phyloP scores from a whole-genome alignment of 2,113 vertebrate genomes.

The Thryonomys swinderianus region DNA sequence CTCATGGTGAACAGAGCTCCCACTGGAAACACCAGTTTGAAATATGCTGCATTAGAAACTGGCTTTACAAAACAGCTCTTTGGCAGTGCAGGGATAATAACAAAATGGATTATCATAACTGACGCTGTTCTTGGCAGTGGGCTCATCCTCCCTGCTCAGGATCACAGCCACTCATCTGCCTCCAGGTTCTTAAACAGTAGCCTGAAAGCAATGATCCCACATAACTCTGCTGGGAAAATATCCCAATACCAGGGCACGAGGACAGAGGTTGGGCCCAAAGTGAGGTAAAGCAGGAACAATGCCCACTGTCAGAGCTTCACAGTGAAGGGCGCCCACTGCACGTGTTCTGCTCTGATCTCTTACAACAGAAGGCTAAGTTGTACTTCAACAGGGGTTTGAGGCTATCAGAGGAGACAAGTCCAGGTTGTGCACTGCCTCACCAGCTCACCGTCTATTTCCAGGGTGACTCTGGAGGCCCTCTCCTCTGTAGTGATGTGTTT shows the following conservation, averaged over 20 bases:
- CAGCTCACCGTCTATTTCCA: no score
- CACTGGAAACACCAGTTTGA: neutral
- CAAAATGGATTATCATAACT: neutral
- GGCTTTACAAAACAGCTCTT: neutral
- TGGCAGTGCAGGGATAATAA: accelerated
- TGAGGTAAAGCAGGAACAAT: neutral
- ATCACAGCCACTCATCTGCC: neutral
- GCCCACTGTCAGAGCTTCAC: no score
- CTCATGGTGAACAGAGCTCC: accelerated
- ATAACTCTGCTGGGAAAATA: accelerated
- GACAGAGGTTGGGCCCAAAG: neutral
- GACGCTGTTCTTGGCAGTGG: neutral
- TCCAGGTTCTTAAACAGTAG: neutral
- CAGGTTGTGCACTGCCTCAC: no score
- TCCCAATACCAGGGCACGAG: no score
- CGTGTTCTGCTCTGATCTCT: no score
- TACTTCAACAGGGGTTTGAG: no score
- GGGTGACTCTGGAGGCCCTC: no score
- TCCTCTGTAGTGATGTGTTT: no score
- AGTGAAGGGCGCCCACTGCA: neutral
- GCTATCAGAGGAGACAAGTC: no score
- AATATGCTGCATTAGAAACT: no score
- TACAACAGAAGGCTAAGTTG: no score
- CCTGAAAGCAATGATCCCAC: neutral
- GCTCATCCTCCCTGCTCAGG: neutral